A percentile compares a stretch with the other conserved stretches of the same genome.
phyloP scores from a whole-genome alignment of 2,797 vertebrate genomes.

The Pagetopsis macropterus region DNA sequence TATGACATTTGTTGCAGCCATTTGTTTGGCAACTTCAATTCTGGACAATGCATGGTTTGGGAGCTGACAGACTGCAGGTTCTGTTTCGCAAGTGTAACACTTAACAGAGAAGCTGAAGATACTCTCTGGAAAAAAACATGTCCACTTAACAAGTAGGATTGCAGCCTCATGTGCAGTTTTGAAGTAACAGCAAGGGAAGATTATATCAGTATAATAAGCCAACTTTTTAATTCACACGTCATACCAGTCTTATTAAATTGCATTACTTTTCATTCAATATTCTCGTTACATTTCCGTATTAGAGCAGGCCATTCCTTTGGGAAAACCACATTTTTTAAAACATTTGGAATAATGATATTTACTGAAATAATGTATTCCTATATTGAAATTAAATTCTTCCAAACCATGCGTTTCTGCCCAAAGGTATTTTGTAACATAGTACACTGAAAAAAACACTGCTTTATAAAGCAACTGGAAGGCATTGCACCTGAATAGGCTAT shows the following conservation, averaged over 20 bases:
- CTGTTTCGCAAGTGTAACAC: slow-evolving; percentile 48
- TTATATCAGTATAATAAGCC: background rate
- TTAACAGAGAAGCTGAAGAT: slow-evolving; percentile 44
- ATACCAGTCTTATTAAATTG: background rate
- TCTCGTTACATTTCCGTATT: background rate
- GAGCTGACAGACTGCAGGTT: slow-evolving; percentile 59
- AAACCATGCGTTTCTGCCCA: background rate
- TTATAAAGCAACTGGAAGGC: slow-evolving; percentile 20
- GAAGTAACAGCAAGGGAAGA: slow-evolving; percentile 3
- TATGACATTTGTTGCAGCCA: slow-evolving; percentile 15
- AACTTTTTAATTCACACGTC: background rate
- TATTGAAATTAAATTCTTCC: slow-evolving; percentile 11
- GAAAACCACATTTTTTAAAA: slow-evolving; percentile 10
- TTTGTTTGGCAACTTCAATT: slow-evolving; percentile 45
- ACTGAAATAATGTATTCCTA: too few relatives aligned
- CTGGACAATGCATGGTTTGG: slow-evolving; percentile 42
- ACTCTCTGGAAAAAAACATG: slow-evolving; percentile 20
- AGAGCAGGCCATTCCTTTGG: background rate
- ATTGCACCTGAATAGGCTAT: slow-evolving; percentile 15
- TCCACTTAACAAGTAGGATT: slow-evolving; percentile 16
- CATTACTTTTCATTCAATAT: background rate
- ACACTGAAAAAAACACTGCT: background rate
- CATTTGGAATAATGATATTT: background rate
- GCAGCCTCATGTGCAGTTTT: slow-evolving; percentile 3
- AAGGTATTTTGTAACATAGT: slow-evolving; percentile 18